Evolutionary conservation across 2,888 invertebrate genomes (phyloP), one percentile per base, ranked within the genome.

Genomic region (Andrena bucephala): DNA sequence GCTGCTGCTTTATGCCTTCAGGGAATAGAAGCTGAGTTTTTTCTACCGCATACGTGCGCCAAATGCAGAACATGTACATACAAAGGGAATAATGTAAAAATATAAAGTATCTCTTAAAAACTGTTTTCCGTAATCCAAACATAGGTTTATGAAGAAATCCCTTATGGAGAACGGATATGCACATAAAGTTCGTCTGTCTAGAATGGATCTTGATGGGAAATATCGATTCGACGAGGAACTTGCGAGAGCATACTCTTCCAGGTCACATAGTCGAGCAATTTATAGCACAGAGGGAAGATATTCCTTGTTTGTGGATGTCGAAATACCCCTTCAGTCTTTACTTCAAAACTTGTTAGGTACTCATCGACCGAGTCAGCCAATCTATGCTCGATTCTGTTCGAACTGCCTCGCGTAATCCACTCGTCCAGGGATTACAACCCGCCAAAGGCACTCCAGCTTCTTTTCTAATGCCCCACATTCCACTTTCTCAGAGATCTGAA

Each of bases 221-320:
- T 13, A 59, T 69, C 27, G 42, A 42, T 69, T 57, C n/a, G 20
- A n/a, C 59, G 20, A 42, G 42, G 20, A 70, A 29, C n/a, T 13
- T 10, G n/a, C 0, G 1, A 20, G n/a, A 36, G 27, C 29, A 13
- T 13, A 7, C 6, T 31, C 31, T 52, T 50, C 20, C n/a, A 10
- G 20, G 48, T 52, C 29, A 13, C 16, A 67, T 16, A 13, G 29
- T 52, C 31, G 6, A 52, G 42, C 52, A 52, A 29, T 67, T 52
- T 67, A 13, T 20, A 29, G 20, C 31, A 20, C 7, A 13, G n/a
- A n/a, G 13, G 0, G 4, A n/a, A 31, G 20, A 59, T 59, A 42
- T 42, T 59, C 7, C 6, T 13, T 59, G 13, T 27, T 10, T 29
- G 16, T 16, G 59, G 1, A 59, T n/a, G 16, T 13, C 5, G 29